Evolutionary conservation across 1,140 invertebrate genomes (phyloP).

Genomic region (Saxidomus purpurata): DNA sequence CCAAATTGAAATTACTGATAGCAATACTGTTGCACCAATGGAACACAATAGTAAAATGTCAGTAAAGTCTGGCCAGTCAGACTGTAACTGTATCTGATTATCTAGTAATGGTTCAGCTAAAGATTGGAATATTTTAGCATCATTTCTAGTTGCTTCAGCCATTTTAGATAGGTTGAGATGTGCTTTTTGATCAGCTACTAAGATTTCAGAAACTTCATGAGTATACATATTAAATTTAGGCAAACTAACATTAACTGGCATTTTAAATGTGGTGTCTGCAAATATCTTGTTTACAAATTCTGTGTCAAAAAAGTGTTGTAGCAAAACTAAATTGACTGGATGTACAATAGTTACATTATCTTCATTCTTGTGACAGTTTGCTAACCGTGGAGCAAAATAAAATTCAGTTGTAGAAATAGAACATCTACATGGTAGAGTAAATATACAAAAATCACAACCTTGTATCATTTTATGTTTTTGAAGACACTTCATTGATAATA

Average conservation of each 20-base stretch:
- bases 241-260: not conserved
- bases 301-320: slow-evolving; percentile 5
- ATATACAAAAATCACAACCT: slow-evolving; percentile 60
- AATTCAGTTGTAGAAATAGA: slow-evolving; percentile 53
- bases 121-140: slow-evolving; percentile 37
- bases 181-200: slow-evolving; percentile 17
- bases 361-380: slow-evolving; percentile 37
- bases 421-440: slow-evolving; percentile 51
- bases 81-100: not conserved
- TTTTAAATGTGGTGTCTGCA: slow-evolving; percentile 1
- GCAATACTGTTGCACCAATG: not conserved
- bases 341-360: slow-evolving; percentile 40
- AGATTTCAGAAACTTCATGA: slow-evolving; percentile 16
- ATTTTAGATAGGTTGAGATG: slow-evolving; percentile 38
- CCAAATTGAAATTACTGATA: not conserved
- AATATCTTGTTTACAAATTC: not conserved
- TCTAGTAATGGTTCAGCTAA: slow-evolving; percentile 11
- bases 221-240: slow-evolving; percentile 24
- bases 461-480: slow-evolving; percentile 24
- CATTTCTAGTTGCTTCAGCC: slow-evolving; percentile 33
- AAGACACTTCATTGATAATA: slow-evolving; percentile 48
- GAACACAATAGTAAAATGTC: not conserved
- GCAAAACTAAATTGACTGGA: slow-evolving; percentile 23
- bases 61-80: not conserved
- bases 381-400: slow-evolving; percentile 43